Evolutionary conservation across 2,797 vertebrate species (phyloP).

Genomic region (Micropoecilia bifurca): DNA sequence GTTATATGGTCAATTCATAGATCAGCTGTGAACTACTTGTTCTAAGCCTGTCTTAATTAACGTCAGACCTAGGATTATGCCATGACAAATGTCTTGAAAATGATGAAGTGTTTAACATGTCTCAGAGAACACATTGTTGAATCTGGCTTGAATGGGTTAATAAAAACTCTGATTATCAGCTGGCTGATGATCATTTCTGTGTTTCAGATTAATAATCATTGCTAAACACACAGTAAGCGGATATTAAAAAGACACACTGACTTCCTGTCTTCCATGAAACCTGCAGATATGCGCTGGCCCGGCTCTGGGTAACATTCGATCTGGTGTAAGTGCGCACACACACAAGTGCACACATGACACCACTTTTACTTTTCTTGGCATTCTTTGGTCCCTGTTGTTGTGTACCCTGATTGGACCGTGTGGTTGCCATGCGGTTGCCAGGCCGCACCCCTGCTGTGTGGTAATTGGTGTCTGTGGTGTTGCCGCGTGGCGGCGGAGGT

Average conservation of each 20-base stretch:
- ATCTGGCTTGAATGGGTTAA: constrained; percentile 30
- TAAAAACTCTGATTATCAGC: constrained; percentile 48
- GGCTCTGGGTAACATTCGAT: constrained; percentile 43
- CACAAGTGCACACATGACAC: constrained; percentile 28
- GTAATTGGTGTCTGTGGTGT: constrained; percentile 85
- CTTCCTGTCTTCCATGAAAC: constrained; percentile 51
- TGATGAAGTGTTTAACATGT: too few relatives aligned
- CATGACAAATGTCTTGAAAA: background rate
- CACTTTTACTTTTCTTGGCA: constrained; percentile 70
- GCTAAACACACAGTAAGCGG: constrained; percentile 43
- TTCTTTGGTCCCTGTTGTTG: constrained; percentile 79
- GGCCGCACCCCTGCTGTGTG: constrained; percentile 84
- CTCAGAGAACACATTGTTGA: background rate
- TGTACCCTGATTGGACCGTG: constrained; percentile 85
- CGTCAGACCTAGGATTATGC: background rate
- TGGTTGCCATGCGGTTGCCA: constrained; percentile 84
- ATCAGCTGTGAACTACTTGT: background rate
- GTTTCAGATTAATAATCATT: constrained; percentile 26
- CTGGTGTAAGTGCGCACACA: too few relatives aligned
- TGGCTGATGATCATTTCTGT: constrained; percentile 34
- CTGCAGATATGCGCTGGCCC: constrained; percentile 22
- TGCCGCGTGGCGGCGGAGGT: constrained; percentile 74
- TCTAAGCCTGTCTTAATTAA: background rate
- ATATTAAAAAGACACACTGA: constrained; percentile 66
- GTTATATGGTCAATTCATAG: background rate